Evolutionary conservation across 2,797 vertebrate species (phyloP).

Genomic region (Micropoecilia bifurca): DNA sequence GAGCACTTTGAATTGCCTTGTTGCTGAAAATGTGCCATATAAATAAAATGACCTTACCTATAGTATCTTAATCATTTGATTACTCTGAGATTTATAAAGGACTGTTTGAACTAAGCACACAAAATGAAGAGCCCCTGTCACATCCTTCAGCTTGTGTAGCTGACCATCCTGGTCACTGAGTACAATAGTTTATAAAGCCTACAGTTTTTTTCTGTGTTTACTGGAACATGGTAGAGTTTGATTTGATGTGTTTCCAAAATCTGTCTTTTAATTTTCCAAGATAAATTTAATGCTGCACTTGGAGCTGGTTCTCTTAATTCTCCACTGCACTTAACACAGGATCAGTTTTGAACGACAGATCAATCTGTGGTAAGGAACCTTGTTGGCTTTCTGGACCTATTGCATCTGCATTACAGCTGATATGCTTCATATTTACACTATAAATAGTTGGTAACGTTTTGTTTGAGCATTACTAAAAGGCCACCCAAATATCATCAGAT

Average conservation of each 20-base stretch:
- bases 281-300: neutral
- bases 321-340: neutral
- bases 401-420: neutral
- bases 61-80: neutral
- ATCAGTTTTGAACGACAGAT: neutral
- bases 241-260: neutral
- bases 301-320: neutral
- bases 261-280: neutral
- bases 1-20: too few relatives aligned
- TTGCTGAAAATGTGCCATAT: too few relatives aligned
- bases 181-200: neutral
- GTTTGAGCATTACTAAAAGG: neutral
- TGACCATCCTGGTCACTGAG: neutral
- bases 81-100: neutral
- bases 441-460: neutral
- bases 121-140: neutral
- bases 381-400: neutral
- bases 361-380: neutral
- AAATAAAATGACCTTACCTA: too few relatives aligned
- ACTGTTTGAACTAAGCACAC: neutral
- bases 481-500: neutral
- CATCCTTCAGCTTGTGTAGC: neutral
- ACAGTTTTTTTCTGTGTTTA: neutral
- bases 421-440: neutral
- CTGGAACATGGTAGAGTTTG: neutral